These are phyloP conservation scores for Bujurquina vittata DNA, from an alignment of 2,113 vertebrate genomes.

Conservation along the genomic window DNA sequence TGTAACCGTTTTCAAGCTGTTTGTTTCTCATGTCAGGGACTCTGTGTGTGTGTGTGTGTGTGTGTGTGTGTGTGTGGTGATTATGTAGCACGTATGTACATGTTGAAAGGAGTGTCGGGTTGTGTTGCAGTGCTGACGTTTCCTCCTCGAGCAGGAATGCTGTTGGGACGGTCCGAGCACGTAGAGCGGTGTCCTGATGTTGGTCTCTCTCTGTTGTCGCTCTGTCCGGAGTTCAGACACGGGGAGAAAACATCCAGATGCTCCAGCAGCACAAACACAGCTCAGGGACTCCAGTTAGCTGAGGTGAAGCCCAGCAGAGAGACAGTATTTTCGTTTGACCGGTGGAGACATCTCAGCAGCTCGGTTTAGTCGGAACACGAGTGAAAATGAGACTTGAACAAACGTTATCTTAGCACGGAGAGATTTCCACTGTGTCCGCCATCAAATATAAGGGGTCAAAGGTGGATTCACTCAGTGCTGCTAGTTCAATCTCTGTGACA, in stretches of 20 bases:
- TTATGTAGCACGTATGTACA: neutral
- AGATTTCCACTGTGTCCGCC: neutral
- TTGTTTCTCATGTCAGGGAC: neutral
- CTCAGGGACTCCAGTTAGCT: too few species aligned
- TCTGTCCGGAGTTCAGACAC: neutral
- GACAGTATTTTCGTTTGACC: neutral
- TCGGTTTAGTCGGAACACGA: neutral
- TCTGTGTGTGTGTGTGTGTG: too few species aligned
- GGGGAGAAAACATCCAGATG: neutral
- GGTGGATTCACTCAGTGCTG: neutral
- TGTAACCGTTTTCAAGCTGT: neutral
- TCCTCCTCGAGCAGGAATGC: constrained; percentile 50
- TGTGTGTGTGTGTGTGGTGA: neutral
- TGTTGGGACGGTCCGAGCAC: neutral
- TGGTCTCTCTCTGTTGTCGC: neutral
- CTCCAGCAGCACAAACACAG: neutral
- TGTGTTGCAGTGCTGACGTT: neutral
- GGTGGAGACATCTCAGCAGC: neutral
- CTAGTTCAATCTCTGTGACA: neutral
- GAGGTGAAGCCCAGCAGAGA: neutral
- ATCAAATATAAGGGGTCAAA: neutral
- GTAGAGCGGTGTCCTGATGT: neutral
- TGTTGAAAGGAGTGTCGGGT: neutral
- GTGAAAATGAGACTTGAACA: neutral
- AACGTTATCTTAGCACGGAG: too few species aligned